Percentiles rank a stretch among this genome's conserved stretches.
Evolutionary conservation across 2,113 vertebrate genomes (phyloP).

Genomic region (Lycocorax pyrrhopterus): DNA sequence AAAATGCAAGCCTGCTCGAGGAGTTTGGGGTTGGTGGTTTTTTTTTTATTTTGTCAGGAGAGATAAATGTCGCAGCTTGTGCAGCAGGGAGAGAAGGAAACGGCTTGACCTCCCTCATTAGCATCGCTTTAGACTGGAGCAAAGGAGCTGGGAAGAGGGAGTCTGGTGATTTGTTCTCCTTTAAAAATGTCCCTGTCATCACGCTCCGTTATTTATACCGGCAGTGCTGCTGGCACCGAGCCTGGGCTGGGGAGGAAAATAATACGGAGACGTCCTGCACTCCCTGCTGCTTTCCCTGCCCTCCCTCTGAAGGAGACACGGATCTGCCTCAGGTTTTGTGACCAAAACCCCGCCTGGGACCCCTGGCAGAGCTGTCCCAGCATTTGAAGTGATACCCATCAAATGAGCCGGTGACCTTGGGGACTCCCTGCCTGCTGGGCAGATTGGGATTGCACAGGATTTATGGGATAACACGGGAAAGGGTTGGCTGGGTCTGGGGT

Average conservation of each 20-base stretch:
- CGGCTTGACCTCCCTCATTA: background rate
- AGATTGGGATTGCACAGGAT: background rate
- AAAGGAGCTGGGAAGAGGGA: background rate
- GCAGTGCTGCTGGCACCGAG: background rate
- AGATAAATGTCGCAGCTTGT: background rate
- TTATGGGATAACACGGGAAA: background rate
- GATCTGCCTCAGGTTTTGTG: background rate
- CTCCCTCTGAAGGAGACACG: background rate
- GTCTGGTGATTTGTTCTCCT: slow-evolving; percentile 18
- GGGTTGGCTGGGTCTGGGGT: background rate
- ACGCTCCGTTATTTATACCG: background rate
- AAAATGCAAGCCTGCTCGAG: background rate
- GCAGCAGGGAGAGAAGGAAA: background rate
- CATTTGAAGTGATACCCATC: background rate
- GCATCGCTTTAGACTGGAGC: background rate
- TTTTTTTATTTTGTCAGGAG: background rate
- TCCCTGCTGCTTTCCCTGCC: background rate
- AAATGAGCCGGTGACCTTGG: fast-evolving
- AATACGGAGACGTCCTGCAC: background rate
- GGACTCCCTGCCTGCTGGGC: background rate
- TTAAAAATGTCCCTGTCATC: slow-evolving; percentile 42
- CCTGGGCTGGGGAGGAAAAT: background rate
- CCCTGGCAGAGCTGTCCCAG: background rate
- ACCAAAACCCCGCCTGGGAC: background rate
- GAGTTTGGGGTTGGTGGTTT: background rate